Conservation (phyloP, 1,140 invertebrate genomes). For the Frieseomelitta varia region DNA sequence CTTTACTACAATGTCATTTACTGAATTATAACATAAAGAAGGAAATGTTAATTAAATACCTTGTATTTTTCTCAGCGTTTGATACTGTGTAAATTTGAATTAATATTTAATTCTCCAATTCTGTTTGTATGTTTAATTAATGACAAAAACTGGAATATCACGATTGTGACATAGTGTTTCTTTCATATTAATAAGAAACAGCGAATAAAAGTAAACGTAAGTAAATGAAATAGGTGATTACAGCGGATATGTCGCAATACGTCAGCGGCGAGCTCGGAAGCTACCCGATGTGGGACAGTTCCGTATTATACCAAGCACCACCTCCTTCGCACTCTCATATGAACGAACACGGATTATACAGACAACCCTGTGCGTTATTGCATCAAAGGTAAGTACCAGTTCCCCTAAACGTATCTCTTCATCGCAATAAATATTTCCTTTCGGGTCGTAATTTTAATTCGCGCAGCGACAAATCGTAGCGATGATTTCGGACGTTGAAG, state of each 20-base stretch:
- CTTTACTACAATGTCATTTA: neutral
- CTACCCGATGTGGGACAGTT: conserved; percentile 81
- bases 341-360: conserved; percentile 79
- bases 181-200: neutral
- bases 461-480: neutral
- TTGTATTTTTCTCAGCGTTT: neutral
- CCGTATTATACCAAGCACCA: conserved; percentile 78
- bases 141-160: neutral
- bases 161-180: neutral
- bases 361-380: conserved; percentile 79
- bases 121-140: neutral
- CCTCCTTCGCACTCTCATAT: conserved; percentile 77
- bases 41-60: too few relatives aligned
- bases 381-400: conserved; percentile 76
- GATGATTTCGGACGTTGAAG: neutral
- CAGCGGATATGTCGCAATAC: conserved; percentile 79
- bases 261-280: conserved; percentile 76
- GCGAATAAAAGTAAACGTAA: conserved; percentile 19
- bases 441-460: neutral
- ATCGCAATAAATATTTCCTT: too few relatives aligned
- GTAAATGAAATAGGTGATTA: conserved; percentile 73
- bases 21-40: neutral
- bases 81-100: neutral
- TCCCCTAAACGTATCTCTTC: neutral
- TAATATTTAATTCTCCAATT: neutral